phyloP scores from a whole-genome alignment of 2,888 invertebrate genomes.

The Zeuzera pyrina region DNA sequence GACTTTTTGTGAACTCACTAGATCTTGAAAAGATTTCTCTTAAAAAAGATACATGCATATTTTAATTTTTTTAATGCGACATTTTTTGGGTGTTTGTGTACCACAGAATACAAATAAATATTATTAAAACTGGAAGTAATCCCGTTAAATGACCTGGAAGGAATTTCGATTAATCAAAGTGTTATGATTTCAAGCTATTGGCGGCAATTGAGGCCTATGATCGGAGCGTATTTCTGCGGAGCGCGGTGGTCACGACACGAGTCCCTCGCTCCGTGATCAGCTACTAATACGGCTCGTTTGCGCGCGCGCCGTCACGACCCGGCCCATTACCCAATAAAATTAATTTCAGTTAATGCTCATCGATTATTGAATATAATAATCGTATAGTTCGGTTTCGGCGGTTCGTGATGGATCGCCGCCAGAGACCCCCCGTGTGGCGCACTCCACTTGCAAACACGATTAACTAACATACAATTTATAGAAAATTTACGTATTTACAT shows the following conservation, averaged over 20 bases:
- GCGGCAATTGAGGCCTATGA: conserved; percentile 35
- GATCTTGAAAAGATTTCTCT: too few species aligned
- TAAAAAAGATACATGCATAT: too few species aligned
- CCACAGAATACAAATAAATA: too few species aligned
- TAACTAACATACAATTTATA: conserved; percentile 22
- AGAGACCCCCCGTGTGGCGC: conserved; percentile 50
- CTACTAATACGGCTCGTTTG: conserved; percentile 51
- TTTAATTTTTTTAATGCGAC: too few species aligned
- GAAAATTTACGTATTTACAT: too few species aligned
- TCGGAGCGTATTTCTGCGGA: conserved; percentile 29
- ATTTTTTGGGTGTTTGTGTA: too few species aligned
- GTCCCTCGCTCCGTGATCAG: conserved; percentile 14
- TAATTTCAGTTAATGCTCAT: conserved; percentile 70
- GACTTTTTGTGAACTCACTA: too few species aligned
- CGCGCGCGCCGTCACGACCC: conserved; percentile 59
- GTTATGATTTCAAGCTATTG: conserved; percentile 23
- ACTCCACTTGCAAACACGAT: conserved; percentile 40
- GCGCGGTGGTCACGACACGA: conserved; percentile 34
- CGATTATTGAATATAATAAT: conserved; percentile 66
- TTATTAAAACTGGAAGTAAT: background rate
- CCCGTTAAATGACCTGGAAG: conserved; percentile 2
- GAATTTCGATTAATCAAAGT: background rate
- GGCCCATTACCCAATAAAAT: conserved; percentile 65
- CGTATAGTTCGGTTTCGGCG: conserved; percentile 53
- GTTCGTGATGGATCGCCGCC: conserved; percentile 54